Conservation (phyloP, 2,797 vertebrate species). For the Chlorospingus flavigularis region DNA sequence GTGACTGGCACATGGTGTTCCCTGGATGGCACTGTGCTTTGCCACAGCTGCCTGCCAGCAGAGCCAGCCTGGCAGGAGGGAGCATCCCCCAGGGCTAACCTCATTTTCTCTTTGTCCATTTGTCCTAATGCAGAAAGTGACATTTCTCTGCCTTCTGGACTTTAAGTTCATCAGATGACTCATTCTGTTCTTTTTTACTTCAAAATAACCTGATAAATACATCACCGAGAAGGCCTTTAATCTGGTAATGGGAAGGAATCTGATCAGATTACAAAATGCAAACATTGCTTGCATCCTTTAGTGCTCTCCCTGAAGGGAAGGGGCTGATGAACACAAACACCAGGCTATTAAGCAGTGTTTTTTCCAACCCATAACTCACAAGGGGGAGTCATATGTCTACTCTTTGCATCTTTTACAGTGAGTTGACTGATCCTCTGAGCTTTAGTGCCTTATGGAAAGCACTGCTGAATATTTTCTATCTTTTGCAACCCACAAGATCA, state of each 20-base stretch:
- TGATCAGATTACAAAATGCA: constrained; percentile 12
- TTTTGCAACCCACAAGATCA: neutral
- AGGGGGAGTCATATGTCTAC: constrained; percentile 48
- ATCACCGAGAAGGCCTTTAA: neutral
- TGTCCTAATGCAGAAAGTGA: neutral
- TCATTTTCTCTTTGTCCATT: neutral
- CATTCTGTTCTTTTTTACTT: neutral
- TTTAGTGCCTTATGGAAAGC: neutral
- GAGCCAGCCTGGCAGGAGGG: neutral
- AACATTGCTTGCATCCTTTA: neutral
- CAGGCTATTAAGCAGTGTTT: neutral
- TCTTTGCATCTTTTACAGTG: neutral
- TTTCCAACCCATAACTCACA: constrained; percentile 35
- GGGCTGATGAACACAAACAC: neutral
- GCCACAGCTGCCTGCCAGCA: neutral
- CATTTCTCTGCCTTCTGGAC: neutral
- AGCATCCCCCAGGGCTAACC: neutral
- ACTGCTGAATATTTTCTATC: neutral
- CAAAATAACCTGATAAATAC: neutral
- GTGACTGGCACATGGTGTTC: neutral
- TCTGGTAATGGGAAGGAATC: neutral
- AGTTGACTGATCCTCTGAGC: neutral
- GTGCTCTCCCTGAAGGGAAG: neutral
- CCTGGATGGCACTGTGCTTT: neutral
- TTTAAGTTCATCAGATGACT: neutral